Percentiles rank a stretch among this genome's conserved stretches.
Evolutionary conservation across 2,888 invertebrate species (phyloP).

Genomic region (Caenorhabditis auriculariae): DNA sequence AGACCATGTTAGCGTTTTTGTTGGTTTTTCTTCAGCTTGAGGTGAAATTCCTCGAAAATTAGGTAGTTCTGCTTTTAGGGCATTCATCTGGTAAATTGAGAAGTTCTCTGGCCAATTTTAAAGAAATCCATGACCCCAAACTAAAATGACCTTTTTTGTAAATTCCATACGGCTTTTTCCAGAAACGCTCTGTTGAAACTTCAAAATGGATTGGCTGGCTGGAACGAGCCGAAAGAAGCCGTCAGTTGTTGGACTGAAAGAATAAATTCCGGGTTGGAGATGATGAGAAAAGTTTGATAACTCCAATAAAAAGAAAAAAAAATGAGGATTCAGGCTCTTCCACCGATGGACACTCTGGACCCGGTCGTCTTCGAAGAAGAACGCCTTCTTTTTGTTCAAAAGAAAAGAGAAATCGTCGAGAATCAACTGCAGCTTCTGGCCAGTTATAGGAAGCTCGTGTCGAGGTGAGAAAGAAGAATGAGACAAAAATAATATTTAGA

Average conservation of each 20-base stretch:
- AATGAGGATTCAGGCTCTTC: slow-evolving; percentile 15
- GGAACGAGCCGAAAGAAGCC: slow-evolving; percentile 3
- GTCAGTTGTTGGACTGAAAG: slow-evolving; percentile 5
- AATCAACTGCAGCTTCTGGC: slow-evolving; percentile 29
- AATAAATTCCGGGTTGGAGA: slow-evolving; percentile 16
- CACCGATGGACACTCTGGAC: slow-evolving; percentile 41
- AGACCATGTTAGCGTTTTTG: too few relatives aligned
- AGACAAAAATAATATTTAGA: too few relatives aligned
- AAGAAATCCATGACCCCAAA: too few relatives aligned
- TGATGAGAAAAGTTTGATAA: slow-evolving; percentile 14
- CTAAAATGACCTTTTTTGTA: too few relatives aligned
- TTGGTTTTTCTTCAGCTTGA: too few relatives aligned
- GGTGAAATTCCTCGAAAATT: too few relatives aligned
- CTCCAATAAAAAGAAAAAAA: too few relatives aligned
- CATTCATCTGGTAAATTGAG: too few relatives aligned
- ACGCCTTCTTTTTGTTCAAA: slow-evolving; percentile 17
- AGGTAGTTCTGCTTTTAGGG: too few relatives aligned
- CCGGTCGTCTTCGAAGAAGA: slow-evolving; percentile 44
- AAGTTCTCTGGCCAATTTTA: too few relatives aligned
- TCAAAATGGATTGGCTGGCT: slow-evolving; percentile 17
- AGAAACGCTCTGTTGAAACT: slow-evolving; percentile 4
- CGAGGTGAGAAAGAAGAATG: slow-evolving; percentile 12
- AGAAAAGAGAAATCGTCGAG: slow-evolving; percentile 28
- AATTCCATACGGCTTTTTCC: too few relatives aligned
- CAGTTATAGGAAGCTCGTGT: slow-evolving; percentile 13